These are phyloP conservation scores for Ataeniobius toweri DNA, from an alignment of 2,797 vertebrate species.

Conservation along the genomic window DNA sequence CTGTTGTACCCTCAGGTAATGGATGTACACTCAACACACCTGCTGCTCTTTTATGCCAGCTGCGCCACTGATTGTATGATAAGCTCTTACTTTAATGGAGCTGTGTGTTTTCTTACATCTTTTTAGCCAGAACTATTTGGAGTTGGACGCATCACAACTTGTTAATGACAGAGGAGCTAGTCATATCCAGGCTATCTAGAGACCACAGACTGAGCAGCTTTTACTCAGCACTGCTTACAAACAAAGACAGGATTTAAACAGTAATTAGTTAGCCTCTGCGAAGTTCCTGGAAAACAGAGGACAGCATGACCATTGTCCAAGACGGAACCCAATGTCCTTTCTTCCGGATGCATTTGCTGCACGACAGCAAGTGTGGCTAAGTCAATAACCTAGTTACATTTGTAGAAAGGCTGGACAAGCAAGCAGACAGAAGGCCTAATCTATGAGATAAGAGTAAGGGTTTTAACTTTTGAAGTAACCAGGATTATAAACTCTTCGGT, in stretches of 20 bases:
- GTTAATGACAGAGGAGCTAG: not conserved
- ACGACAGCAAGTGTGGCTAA: constrained; percentile 28
- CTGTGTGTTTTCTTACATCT: constrained; percentile 16
- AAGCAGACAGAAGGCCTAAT: not conserved
- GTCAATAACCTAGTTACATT: constrained; percentile 37
- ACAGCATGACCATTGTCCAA: constrained; percentile 28
- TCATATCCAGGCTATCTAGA: not conserved
- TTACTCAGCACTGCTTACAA: constrained; percentile 25
- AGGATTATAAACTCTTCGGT: not conserved
- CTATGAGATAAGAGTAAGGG: not conserved
- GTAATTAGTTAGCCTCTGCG: constrained; percentile 25
- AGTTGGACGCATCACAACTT: not conserved
- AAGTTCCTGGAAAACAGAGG: constrained; percentile 44
- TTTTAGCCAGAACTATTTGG: not conserved
- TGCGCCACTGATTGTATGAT: constrained; percentile 53
- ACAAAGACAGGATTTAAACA: constrained; percentile 51
- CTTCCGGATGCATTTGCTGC: constrained; percentile 6
- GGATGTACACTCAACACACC: constrained; percentile 55
- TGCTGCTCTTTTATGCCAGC: constrained; percentile 48
- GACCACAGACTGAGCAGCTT: constrained; percentile 19
- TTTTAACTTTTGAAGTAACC: constrained; percentile 7
- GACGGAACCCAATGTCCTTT: not conserved
- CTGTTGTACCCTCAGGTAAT: constrained; percentile 87
- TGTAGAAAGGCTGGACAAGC: not conserved
- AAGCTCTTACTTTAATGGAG: constrained; percentile 36